Evolutionary conservation across 2,888 invertebrate species (phyloP).

Genomic region (Diarsia dahlii): DNA sequence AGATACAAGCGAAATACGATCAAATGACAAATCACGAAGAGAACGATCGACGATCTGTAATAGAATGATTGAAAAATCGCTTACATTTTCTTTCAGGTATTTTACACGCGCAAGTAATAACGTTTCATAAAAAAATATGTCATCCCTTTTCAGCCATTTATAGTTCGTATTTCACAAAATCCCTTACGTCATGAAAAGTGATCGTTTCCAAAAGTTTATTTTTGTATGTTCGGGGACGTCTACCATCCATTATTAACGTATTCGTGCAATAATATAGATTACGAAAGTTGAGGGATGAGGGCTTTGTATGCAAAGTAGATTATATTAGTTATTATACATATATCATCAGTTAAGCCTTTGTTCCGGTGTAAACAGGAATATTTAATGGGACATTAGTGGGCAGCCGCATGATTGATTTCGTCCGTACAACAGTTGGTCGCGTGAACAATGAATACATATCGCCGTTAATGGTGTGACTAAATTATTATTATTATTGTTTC

Average conservation of each 20-base stretch:
- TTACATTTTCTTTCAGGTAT: slow-evolving; percentile 29
- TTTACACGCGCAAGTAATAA: slow-evolving; percentile 39
- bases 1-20: background rate
- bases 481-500: slow-evolving; percentile 25
- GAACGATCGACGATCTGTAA: background rate
- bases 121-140: slow-evolving; percentile 55
- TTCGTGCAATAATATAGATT: slow-evolving; percentile 48
- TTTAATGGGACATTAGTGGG: slow-evolving; percentile 43
- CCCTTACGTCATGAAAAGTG: slow-evolving; percentile 55
- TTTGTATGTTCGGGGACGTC: slow-evolving; percentile 34
- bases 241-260: slow-evolving; percentile 37
- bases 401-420: slow-evolving; percentile 43
- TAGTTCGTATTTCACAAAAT: slow-evolving; percentile 58
- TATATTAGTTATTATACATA: slow-evolving; percentile 19
- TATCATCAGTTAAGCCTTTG: slow-evolving; percentile 24
- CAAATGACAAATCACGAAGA: background rate
- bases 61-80: slow-evolving; percentile 7
- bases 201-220: slow-evolving; percentile 52
- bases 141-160: slow-evolving; percentile 59
- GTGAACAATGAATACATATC: slow-evolving; percentile 45
- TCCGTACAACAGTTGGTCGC: slow-evolving; percentile 37
- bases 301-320: slow-evolving; percentile 39
- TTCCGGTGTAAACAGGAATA: slow-evolving; percentile 44
- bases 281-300: slow-evolving; percentile 27
- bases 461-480: slow-evolving; percentile 33